phyloP scores from a whole-genome alignment of 1,140 invertebrate genomes.

The Drosophila mojavensis region DNA sequence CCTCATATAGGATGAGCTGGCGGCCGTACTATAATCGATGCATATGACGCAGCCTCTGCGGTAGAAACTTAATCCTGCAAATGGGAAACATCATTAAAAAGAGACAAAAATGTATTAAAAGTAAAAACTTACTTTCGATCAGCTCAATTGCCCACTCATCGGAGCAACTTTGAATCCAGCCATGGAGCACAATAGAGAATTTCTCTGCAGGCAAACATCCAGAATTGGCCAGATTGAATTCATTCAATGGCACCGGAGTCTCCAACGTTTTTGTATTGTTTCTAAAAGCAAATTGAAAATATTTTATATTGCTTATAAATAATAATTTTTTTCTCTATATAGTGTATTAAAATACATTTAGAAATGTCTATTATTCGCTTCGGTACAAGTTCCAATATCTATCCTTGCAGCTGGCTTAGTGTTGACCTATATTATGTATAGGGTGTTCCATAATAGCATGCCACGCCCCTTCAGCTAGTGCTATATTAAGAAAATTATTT shows the following conservation, averaged over 20 bases:
- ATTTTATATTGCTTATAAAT: background rate
- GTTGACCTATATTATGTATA: no score
- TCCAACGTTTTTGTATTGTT: constrained; percentile 67
- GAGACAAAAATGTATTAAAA: background rate
- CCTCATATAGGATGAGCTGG: constrained; percentile 68
- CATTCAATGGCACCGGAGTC: constrained; percentile 32
- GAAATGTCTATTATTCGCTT: no score
- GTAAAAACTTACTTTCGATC: constrained; percentile 68
- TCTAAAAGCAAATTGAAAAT: constrained; percentile 14
- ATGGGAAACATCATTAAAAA: constrained; percentile 1
- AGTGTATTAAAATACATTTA: no score
- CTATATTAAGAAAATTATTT: no score
- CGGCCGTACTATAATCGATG: constrained; percentile 73
- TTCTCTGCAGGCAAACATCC: constrained; percentile 62
- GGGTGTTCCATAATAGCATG: no score
- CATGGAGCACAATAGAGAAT: constrained; percentile 76
- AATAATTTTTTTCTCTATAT: no score
- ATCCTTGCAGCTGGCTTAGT: no score
- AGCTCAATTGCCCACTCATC: constrained; percentile 70
- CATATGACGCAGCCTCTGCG: constrained; percentile 80
- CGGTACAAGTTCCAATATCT: no score
- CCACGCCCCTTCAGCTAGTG: no score
- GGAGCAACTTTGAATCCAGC: constrained; percentile 77
- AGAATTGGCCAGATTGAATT: constrained; percentile 45
- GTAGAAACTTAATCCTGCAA: constrained; percentile 69